phyloP scores from a whole-genome alignment of 2,113 vertebrate genomes.

The Pagrus major region DNA sequence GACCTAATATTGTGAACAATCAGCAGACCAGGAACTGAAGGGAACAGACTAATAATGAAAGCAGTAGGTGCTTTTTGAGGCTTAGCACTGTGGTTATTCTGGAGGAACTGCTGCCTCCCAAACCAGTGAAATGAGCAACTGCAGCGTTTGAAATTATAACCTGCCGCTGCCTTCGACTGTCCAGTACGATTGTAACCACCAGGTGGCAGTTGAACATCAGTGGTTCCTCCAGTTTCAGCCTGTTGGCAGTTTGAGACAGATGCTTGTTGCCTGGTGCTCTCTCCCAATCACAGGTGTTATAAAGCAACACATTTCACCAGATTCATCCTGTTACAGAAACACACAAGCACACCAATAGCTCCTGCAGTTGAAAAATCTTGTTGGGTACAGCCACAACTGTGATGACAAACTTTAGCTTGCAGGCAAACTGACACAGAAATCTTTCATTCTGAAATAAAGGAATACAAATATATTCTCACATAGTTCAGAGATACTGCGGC shows the following conservation, averaged over 20 bases:
- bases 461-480: background rate
- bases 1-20: background rate
- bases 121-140: background rate
- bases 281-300: background rate
- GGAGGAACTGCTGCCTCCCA: background rate
- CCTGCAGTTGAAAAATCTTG: background rate
- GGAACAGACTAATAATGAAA: background rate
- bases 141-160: background rate
- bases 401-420: background rate
- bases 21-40: background rate
- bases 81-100: background rate
- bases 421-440: background rate
- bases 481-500: background rate
- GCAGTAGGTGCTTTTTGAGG: too few species aligned
- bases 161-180: background rate
- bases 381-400: background rate
- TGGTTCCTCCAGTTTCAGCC: background rate
- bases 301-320: background rate
- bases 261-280: background rate
- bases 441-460: background rate
- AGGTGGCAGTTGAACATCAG: slow-evolving; percentile 59
- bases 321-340: background rate
- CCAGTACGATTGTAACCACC: slow-evolving; percentile 8
- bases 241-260: too few species aligned
- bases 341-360: background rate